These are phyloP conservation scores for Tetraneura akinire DNA, from an alignment of 1,140 invertebrate species.

Conservation along the genomic window DNA sequence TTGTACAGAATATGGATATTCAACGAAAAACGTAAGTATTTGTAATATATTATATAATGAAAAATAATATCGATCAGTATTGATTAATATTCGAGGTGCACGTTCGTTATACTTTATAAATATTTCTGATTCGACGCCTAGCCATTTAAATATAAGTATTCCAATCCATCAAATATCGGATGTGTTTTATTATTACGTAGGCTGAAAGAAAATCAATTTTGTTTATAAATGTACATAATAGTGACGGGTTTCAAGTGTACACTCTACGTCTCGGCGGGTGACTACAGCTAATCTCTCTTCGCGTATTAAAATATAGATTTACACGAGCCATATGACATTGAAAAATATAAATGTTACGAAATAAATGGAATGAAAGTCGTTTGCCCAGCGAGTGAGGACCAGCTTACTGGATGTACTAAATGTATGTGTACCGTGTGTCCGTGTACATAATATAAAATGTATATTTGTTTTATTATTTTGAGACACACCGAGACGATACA, in stretches of 20 bases:
- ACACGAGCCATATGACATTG: background rate
- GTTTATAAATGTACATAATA: background rate
- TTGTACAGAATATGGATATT: no score
- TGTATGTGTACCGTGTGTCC: no score
- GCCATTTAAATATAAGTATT: constrained; percentile 22
- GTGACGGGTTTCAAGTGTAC: background rate
- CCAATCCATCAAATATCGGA: background rate
- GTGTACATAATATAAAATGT: no score
- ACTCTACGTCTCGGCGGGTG: constrained; percentile 1
- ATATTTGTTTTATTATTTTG: no score
- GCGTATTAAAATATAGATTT: no score
- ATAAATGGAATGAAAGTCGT: background rate
- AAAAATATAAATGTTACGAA: constrained; percentile 18
- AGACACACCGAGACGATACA: no score
- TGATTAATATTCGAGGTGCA: background rate
- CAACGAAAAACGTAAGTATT: background rate
- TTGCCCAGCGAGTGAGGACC: no score
- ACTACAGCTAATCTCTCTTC: background rate
- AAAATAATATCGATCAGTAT: no score
- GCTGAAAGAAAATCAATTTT: constrained; percentile 26
- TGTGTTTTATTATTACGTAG: background rate
- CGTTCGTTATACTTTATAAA: background rate
- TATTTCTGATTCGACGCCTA: background rate
- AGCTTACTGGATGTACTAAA: no score
- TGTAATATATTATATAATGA: background rate